These are phyloP conservation scores for Hyles vespertilio DNA, from an alignment of 1,140 invertebrate species.

Conservation along the genomic window DNA sequence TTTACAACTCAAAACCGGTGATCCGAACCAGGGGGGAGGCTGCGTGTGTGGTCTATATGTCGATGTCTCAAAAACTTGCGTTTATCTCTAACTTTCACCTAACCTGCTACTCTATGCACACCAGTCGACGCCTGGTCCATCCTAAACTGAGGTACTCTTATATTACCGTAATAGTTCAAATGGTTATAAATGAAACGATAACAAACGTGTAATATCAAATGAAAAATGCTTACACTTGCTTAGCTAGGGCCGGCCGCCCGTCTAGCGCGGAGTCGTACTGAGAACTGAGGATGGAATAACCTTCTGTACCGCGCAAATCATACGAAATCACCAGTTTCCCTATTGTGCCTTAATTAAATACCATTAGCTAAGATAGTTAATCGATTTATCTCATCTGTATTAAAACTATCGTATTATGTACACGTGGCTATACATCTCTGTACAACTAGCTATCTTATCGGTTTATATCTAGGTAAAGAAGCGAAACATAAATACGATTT, in stretches of 20 bases:
- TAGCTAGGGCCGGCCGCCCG: conserved; percentile 62
- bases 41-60: conserved; percentile 58
- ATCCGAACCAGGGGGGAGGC: conserved; percentile 49
- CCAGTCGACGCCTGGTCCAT: conserved; percentile 74
- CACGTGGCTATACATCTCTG: conserved; percentile 67
- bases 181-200: conserved; percentile 72
- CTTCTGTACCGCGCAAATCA: conserved; percentile 62
- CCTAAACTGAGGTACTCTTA: conserved; percentile 72
- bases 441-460: conserved; percentile 69
- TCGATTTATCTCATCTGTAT: conserved; percentile 61
- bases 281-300: conserved; percentile 63
- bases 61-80: conserved; percentile 59
- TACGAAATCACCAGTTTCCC: conserved; percentile 45
- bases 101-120: conserved; percentile 64
- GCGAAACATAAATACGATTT: conserved; percentile 46
- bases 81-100: conserved; percentile 49
- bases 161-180: conserved; percentile 73
- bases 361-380: conserved; percentile 67
- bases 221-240: conserved; percentile 72
- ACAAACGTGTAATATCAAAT: conserved; percentile 70
- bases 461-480: conserved; percentile 57
- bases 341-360: conserved; percentile 67
- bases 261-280: conserved; percentile 49
- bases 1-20: conserved; percentile 69
- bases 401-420: conserved; percentile 72